Evolutionary conservation across 2,113 vertebrate species (phyloP), one percentile per base, ranked within the genome.

Genomic region (Gallinago undulata): DNA sequence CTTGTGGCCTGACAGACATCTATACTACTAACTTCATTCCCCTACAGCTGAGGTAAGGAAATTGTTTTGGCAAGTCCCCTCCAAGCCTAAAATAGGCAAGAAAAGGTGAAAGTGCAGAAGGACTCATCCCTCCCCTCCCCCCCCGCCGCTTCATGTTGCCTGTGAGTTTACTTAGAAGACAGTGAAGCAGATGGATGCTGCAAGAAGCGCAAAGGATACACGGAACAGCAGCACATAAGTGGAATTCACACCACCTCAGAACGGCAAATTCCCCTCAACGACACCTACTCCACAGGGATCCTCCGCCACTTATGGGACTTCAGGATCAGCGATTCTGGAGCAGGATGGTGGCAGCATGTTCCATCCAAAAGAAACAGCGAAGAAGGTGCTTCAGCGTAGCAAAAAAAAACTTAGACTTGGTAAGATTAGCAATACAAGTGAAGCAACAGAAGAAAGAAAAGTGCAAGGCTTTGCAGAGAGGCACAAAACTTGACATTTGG

Each of bases 311-410:
- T 6, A 21, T 1, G 1, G 72, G 53, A 28, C 66, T 6, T n/a
- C 0, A 10, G 63, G 62, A 57, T 90, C 62, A 1, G 79, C 0
- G 1, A 7, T 18, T 75, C 4, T 21, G 70, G 73, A 82, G 81
- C 43, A 17, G 68, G 45, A 47, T 3, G 70, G 60, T 25, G 74
- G 47, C 93, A 75, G 78, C 78, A 16, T 0, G 19, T 68, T 56
- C 57, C 47, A 41, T 7, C 47, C 56, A 18, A 57, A 21, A 6
- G 24, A 23, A 56, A 45, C 3, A 16, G 81, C 47, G 50, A 30
- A 78, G 45, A 41, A 78, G 33, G 75, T 73, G 53, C 39, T 66
- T 67, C 48, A 69, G 57, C 0, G 0, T 0, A n/a, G 60, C 0
- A 3, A 8, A 35, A 8, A 8, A 39, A 14, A 23, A 1, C 27